These are phyloP conservation scores for Anseranas semipalmata DNA, from an alignment of 2,113 vertebrate genomes.

Conservation along the genomic window DNA sequence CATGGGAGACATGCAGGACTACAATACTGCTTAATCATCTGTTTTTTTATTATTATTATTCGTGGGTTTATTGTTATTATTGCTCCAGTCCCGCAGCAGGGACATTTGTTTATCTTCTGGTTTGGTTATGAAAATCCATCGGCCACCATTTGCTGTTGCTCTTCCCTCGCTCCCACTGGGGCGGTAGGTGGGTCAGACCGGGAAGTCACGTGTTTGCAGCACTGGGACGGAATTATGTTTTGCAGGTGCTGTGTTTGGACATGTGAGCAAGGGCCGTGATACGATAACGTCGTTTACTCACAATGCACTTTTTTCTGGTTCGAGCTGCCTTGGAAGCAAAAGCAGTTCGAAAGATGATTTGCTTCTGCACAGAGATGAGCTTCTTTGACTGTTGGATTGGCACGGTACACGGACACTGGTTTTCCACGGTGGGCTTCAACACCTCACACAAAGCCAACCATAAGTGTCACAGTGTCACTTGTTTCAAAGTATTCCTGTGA, in stretches of 20 bases:
- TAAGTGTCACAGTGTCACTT: not conserved
- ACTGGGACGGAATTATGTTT: not conserved
- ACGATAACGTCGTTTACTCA: fast-evolving
- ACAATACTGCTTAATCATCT: not conserved
- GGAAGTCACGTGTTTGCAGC: not conserved
- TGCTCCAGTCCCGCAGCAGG: not conserved
- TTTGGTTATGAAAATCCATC: not conserved
- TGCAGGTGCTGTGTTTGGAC: not conserved
- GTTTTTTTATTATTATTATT: too few relatives aligned
- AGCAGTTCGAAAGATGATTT: not conserved
- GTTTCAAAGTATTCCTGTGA: not conserved
- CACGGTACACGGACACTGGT: fast-evolving
- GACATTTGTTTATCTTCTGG: not conserved
- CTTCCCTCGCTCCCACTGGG: not conserved
- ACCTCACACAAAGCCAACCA: not conserved
- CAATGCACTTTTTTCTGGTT: not conserved
- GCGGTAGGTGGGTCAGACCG: not conserved
- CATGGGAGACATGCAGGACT: fast-evolving
- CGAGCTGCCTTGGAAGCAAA: not conserved
- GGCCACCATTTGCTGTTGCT: not conserved
- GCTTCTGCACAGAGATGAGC: not conserved
- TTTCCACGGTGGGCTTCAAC: not conserved
- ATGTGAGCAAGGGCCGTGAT: not conserved
- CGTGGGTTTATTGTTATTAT: not conserved
- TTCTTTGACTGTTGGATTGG: not conserved